Conservation (phyloP, 2,113 vertebrate genomes). For the Megatriorchis doriae region DNA sequence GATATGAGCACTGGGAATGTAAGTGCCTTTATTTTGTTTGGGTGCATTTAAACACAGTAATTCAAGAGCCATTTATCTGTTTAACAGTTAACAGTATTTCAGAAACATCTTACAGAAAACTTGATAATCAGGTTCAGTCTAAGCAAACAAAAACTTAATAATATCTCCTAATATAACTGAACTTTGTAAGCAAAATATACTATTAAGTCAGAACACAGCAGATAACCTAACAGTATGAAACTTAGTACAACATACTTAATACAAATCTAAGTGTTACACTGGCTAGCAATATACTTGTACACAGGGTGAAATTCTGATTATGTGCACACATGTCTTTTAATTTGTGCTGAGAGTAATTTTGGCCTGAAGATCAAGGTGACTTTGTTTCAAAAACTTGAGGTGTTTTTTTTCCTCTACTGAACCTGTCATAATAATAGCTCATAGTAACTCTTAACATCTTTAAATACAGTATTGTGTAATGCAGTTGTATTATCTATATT, state of each 20-base stretch:
- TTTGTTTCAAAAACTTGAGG: background rate
- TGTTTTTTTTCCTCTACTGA: background rate
- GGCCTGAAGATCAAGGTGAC: background rate
- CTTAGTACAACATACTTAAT: background rate
- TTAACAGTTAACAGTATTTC: background rate
- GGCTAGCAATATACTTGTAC: background rate
- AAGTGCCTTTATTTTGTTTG: constrained; percentile 67
- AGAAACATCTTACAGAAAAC: background rate
- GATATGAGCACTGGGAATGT: constrained; percentile 65
- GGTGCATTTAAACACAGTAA: constrained; percentile 17
- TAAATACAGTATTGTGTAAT: background rate
- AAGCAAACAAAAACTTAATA: background rate
- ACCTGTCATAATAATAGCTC: background rate
- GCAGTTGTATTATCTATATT: background rate
- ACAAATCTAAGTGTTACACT: background rate
- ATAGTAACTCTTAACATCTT: background rate
- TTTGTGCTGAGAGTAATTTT: background rate
- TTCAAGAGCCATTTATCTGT: background rate
- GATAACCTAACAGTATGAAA: background rate
- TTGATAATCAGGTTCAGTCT: background rate
- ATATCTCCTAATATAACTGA: background rate
- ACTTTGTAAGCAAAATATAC: background rate
- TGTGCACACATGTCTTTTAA: background rate
- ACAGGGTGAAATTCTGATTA: background rate
- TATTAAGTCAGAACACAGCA: background rate